Base-by-base conservation (phyloP, 2,888 invertebrate genomes). In the Trachelus tabidus region DNA sequence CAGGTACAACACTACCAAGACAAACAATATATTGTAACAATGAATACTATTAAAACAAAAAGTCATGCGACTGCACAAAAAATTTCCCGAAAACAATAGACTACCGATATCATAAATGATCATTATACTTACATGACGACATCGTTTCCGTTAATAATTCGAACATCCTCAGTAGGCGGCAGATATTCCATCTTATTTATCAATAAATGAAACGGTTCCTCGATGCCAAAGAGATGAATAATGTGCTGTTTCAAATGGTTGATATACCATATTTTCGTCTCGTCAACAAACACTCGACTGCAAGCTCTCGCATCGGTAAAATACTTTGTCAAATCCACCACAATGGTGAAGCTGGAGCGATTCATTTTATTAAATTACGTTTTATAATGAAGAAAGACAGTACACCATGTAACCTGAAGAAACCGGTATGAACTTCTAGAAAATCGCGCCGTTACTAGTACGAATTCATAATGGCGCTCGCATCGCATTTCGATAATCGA, bases 131-230 rank as follows among this genome's bases (percentile, higher is more conserved):
- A 87, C 87, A 82, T 79, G 35, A 88, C 79, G 74, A 83, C 76
- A 75, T 87, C 86, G 69, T 85, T 85, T 76, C 82, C 82, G 23
- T 86, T 81, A 34, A 89, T 76, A n/a, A 87, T 77, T n/a, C 85
- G 85, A 31, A 90, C 85, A 79, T 92, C 91, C 80, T 92, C 92
- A 30, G 81, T 85, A 3, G 90, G 87, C 3, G 92, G 92, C 71
- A 92, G 81, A 82, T 89, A 90, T 71, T 88, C 88, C 30, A 84
- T 84, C 4, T 88, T 85, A 33, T 87, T 85, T 31, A 87, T 82
- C 31, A 90, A 76, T 30, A 92, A 84, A 77, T 92, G 88, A 81
- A 91, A 91, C 1, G 90, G 88, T 78, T 89, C 87, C n/a, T 80
- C 69, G n/a, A 92, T 87, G 12, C 81, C 77, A 75, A 92, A 92